Evolutionary conservation across 2,113 vertebrate genomes (phyloP).

Genomic region (Tauraco erythrolophus): DNA sequence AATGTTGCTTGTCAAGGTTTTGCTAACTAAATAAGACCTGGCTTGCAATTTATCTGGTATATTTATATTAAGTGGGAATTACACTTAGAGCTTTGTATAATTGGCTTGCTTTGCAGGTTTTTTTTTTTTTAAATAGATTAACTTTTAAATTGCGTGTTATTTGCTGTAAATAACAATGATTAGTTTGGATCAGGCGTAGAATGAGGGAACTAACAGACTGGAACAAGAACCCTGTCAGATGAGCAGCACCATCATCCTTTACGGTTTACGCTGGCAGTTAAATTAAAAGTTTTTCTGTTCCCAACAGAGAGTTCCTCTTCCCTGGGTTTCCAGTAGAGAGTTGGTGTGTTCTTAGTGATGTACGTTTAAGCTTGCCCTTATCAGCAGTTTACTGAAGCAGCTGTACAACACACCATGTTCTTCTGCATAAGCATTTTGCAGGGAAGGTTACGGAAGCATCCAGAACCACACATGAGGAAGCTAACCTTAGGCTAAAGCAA

Average conservation of each 20-base stretch:
- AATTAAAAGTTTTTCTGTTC: neutral
- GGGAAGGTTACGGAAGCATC: constrained; percentile 45
- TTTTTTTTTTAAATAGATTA: constrained; percentile 51
- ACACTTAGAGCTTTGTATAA: constrained; percentile 36
- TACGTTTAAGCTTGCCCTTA: constrained; percentile 20
- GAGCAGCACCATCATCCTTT: constrained; percentile 27
- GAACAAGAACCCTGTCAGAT: constrained; percentile 37
- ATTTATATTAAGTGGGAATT: constrained; percentile 62
- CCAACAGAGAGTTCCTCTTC: neutral
- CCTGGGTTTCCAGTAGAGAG: constrained; percentile 1
- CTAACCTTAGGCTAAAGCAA: constrained; percentile 52
- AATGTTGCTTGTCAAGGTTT: constrained; percentile 55
- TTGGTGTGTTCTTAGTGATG: constrained; percentile 40
- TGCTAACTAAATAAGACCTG: constrained; percentile 45
- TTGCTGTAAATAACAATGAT: constrained; percentile 74
- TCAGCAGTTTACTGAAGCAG: constrained; percentile 64
- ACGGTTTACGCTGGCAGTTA: neutral
- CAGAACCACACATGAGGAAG: constrained; percentile 50
- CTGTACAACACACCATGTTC: constrained; percentile 38
- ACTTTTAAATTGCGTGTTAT: constrained; percentile 70
- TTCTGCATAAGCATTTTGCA: constrained; percentile 59
- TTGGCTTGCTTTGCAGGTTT: constrained; percentile 58
- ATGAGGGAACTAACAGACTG: constrained; percentile 24
- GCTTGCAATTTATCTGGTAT: constrained; percentile 58
- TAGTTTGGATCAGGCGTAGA: constrained; percentile 41